phyloP scores from a whole-genome alignment of 2,888 invertebrate species.

The Scaptomyza tumidula region DNA sequence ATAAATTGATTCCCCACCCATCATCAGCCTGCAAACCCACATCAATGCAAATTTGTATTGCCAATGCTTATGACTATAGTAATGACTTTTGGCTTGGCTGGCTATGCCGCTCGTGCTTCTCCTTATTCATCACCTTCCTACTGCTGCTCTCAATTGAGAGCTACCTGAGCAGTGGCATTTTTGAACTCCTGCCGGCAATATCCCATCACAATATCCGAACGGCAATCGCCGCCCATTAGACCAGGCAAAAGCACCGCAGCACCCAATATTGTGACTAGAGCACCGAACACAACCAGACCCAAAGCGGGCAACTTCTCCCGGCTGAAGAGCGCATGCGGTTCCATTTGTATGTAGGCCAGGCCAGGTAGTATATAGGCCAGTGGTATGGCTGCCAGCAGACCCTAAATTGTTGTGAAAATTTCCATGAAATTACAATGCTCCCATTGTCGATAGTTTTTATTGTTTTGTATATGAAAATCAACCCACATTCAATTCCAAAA shows the following conservation, averaged over 20 bases:
- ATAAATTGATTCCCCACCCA: constrained; percentile 20
- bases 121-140: constrained; percentile 1
- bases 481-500: constrained; percentile 91
- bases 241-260: constrained; percentile 83
- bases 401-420: constrained; percentile 85
- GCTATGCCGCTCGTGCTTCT: constrained; percentile 1
- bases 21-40: constrained; percentile 18
- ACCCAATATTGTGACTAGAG: constrained; percentile 83
- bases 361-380: constrained; percentile 93
- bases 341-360: constrained; percentile 90
- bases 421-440: constrained; percentile 49
- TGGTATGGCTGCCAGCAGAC: constrained; percentile 92
- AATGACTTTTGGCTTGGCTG: constrained; percentile 56
- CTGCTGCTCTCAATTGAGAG: constrained; percentile 30
- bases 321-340: constrained; percentile 88
- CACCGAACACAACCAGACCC: constrained; percentile 89
- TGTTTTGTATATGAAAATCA: constrained; percentile 11
- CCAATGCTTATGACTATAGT: constrained; percentile 53
- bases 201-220: constrained; percentile 84
- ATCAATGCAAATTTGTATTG: constrained; percentile 48
- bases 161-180: constrained; percentile 68
- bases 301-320: constrained; percentile 89
- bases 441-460: background rate
- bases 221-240: constrained; percentile 83
- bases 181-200: constrained; percentile 82